Percentiles rank a stretch among this genome's conserved stretches.
Evolutionary conservation across 2,113 vertebrate genomes (phyloP).

Genomic region (Corapipo altera): DNA sequence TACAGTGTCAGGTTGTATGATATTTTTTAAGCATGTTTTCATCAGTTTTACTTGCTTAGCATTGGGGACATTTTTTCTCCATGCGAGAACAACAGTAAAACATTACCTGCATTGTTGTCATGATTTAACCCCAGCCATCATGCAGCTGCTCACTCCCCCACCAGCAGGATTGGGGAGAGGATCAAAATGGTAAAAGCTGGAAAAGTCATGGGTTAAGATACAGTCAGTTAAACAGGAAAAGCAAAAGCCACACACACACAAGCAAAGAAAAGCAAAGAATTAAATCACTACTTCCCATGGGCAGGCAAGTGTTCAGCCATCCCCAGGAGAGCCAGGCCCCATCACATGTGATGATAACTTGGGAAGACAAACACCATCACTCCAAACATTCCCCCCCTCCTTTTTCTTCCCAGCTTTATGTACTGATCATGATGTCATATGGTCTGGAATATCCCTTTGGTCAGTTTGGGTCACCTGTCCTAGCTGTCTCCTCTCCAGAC

Average conservation of each 20-base stretch:
- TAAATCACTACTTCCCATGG: not conserved
- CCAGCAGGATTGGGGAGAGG: not conserved
- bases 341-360: not conserved
- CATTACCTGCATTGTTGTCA: accelerated
- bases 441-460: not conserved
- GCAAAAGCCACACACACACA: not conserved
- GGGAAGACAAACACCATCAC: not conserved
- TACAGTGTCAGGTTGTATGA: not conserved
- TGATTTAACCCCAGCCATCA: not conserved
- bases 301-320: not conserved
- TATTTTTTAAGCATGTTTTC: not conserved
- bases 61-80: not conserved
- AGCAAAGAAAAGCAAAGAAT: not conserved
- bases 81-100: not conserved
- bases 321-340: not conserved
- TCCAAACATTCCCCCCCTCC: not conserved
- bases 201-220: not conserved
- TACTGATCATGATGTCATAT: accelerated
- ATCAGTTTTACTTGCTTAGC: not conserved
- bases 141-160: not conserved
- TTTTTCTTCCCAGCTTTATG: not conserved
- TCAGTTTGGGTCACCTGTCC: not conserved
- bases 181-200: not conserved
- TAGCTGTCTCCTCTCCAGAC: not conserved
- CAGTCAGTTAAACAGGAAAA: not conserved